These are phyloP conservation scores for Pediacus dermestoides DNA, from an alignment of 2,888 invertebrate species.

Conservation along the genomic window DNA sequence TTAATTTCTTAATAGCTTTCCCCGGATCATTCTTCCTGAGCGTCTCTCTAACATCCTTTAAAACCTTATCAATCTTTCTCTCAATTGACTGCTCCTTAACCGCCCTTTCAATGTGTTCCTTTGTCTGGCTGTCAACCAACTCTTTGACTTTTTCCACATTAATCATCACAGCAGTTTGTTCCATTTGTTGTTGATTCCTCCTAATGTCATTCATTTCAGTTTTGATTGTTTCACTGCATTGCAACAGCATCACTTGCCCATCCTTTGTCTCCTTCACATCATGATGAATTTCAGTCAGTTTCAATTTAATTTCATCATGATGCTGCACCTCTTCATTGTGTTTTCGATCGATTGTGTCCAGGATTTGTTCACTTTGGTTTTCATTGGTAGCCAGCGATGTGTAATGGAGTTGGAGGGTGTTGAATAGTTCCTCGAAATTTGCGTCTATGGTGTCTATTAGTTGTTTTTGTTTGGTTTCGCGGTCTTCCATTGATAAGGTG, in stretches of 20 bases:
- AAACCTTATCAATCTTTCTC: background rate
- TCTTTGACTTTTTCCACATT: slow-evolving; percentile 9
- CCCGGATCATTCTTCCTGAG: slow-evolving; percentile 15
- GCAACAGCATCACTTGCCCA: slow-evolving; percentile 5
- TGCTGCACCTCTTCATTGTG: slow-evolving; percentile 12
- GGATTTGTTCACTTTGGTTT: slow-evolving; percentile 8
- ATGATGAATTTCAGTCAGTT: slow-evolving; percentile 15
- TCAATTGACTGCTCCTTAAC: background rate
- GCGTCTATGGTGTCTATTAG: slow-evolving; percentile 10
- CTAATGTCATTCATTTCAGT: slow-evolving; percentile 11
- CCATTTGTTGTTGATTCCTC: slow-evolving; percentile 15
- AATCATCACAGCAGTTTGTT: slow-evolving; percentile 2
- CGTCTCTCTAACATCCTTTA: slow-evolving; percentile 8
- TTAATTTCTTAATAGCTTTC: too few species aligned
- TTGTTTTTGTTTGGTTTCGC: slow-evolving; percentile 15
- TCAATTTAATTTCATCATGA: slow-evolving; percentile 10
- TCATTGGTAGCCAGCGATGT: slow-evolving; percentile 4
- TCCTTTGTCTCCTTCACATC: slow-evolving; percentile 17
- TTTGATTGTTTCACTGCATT: slow-evolving; percentile 9
- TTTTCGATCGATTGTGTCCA: slow-evolving; percentile 10
- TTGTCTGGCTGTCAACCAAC: slow-evolving; percentile 5
- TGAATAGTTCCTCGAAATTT: slow-evolving; percentile 14
- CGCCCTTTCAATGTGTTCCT: slow-evolving; percentile 1
- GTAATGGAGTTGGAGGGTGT: slow-evolving; percentile 11
- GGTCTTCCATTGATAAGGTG: slow-evolving; percentile 12